Conservation (phyloP, 2,113 vertebrate genomes). For the Erythrocercus mccallii region DNA sequence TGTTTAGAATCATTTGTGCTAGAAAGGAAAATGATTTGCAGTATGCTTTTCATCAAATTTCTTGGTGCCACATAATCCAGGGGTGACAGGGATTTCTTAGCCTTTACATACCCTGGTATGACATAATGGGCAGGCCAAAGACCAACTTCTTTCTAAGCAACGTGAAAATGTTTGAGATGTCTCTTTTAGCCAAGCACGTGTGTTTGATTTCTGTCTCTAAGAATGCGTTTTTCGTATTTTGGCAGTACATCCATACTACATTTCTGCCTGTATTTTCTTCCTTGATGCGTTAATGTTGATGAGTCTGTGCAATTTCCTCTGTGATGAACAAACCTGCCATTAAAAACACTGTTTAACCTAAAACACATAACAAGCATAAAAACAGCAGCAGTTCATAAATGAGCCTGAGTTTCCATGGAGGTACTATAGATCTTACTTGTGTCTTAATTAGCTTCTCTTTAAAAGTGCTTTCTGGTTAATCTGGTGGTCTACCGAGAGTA, state of each 20-base stretch:
- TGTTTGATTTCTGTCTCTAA: background rate
- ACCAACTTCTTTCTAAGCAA: background rate
- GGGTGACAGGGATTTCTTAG: background rate
- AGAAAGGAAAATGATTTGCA: background rate
- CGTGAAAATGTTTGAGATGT: background rate
- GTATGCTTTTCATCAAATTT: background rate
- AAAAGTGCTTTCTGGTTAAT: conserved; percentile 5
- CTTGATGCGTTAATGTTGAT: conserved; percentile 19
- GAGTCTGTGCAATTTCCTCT: conserved; percentile 37
- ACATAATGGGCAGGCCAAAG: background rate
- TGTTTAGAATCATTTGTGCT: background rate
- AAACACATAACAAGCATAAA: conserved; percentile 54
- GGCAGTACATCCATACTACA: background rate
- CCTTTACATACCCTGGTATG: background rate
- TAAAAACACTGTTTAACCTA: conserved; percentile 58
- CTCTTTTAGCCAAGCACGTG: background rate
- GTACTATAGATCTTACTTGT: conserved; percentile 34
- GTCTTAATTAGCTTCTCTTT: conserved; percentile 32
- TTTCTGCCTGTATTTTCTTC: background rate
- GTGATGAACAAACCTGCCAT: conserved; percentile 56
- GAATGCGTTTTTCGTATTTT: background rate
- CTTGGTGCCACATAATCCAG: background rate
- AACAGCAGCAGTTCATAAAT: conserved; percentile 50
- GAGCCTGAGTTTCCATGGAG: conserved; percentile 55
- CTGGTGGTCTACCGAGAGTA: background rate